Conservation (phyloP, 2,888 invertebrate species). For the Lissocephala sabroskyi region DNA sequence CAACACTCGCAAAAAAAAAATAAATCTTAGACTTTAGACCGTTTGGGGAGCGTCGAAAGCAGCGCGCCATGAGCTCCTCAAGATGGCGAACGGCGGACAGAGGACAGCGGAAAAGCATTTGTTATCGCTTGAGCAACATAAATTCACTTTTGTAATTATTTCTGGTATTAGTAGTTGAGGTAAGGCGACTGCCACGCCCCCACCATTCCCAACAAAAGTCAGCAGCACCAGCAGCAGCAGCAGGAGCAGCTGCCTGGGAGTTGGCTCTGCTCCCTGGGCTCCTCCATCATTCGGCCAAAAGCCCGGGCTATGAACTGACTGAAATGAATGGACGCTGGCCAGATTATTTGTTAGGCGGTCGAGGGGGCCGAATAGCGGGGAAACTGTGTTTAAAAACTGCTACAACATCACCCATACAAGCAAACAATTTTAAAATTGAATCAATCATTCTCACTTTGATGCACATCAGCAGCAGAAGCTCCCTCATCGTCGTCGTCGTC, state of each 20-base stretch:
- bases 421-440: constrained; percentile 68
- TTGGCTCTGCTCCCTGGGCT: constrained; percentile 1
- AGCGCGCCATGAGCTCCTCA: no score
- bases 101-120: constrained; percentile 64
- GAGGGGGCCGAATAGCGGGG: no score
- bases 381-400: constrained; percentile 12
- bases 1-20: no score
- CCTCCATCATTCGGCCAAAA: constrained; percentile 6
- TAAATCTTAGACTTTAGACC: constrained; percentile 51
- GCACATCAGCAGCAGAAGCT: constrained; percentile 70
- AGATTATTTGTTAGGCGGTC: constrained; percentile 62
- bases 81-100: no score
- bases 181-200: constrained; percentile 5
- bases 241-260: constrained; percentile 18
- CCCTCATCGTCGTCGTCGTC: constrained; percentile 20
- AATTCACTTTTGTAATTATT: constrained; percentile 69
- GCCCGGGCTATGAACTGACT: constrained; percentile 11
- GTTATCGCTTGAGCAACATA: constrained; percentile 65
- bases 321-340: constrained; percentile 49
- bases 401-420: constrained; percentile 16
- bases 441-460: constrained; percentile 71
- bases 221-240: constrained; percentile 27
- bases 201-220: constrained; percentile 32
- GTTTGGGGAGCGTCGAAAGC: no score
- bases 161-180: constrained; percentile 64